Evolutionary conservation across 2,888 invertebrate genomes (phyloP).

Genomic region (Mesodorylaimus sp.): DNA sequence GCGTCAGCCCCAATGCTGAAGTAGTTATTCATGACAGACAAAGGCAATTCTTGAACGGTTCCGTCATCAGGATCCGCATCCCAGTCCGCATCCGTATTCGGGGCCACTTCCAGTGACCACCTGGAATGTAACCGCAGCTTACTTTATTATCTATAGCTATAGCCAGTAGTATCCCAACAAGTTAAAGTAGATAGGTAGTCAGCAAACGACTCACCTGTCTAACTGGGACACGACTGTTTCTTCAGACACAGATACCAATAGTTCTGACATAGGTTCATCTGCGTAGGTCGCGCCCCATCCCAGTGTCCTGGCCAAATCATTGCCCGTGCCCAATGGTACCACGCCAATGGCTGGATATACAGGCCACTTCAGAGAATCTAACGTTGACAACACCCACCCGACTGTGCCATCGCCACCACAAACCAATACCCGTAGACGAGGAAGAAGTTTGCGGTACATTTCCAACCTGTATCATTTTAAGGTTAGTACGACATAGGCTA

Average conservation of each 20-base stretch:
- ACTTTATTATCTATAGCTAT: too few relatives aligned
- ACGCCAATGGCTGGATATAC: constrained; percentile 67
- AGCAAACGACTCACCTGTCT: constrained; percentile 52
- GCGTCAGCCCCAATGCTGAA: constrained; percentile 96
- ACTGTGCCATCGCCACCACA: constrained; percentile 97
- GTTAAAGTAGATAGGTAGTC: too few relatives aligned
- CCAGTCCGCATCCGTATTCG: constrained; percentile 49
- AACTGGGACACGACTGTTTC: constrained; percentile 74
- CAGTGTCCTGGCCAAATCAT: constrained; percentile 79
- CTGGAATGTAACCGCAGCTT: constrained; percentile 40
- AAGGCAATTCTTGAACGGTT: constrained; percentile 46
- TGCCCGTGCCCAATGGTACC: constrained; percentile 85
- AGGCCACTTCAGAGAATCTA: constrained; percentile 54
- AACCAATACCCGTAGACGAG: constrained; percentile 72
- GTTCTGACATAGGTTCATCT: constrained; percentile 89
- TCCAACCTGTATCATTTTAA: constrained; percentile 49
- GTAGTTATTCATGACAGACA: constrained; percentile 95
- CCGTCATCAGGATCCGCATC: constrained; percentile 13
- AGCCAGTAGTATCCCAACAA: too few relatives aligned
- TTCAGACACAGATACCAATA: constrained; percentile 62
- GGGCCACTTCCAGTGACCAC: constrained; percentile 54
- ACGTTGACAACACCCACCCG: constrained; percentile 85
- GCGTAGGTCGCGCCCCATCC: constrained; percentile 83
- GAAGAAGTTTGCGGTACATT: constrained; percentile 67
- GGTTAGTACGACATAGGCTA: neutral